Evolutionary conservation across 1,140 invertebrate species (phyloP), one percentile per base, ranked within the genome.

Genomic region (Leptestheria dahalacensis): DNA sequence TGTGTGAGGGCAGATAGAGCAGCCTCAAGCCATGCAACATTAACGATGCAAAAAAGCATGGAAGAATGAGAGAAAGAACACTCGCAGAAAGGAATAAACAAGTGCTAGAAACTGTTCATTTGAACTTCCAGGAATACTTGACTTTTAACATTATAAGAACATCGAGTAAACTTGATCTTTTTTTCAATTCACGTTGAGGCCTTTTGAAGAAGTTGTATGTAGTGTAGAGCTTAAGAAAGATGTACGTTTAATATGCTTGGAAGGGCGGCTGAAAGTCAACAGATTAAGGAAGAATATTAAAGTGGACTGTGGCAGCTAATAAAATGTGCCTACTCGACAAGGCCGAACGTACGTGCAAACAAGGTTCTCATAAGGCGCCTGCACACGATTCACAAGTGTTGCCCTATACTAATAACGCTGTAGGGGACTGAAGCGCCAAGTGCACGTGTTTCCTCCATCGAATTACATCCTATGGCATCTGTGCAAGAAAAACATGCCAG

Each of bases 371-470:
- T 41, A 41, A 41, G 15, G 33, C 33, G 6, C 6, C 15, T 41
- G n/a, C n/a, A n/a, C n/a, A n/a, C n/a, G n/a, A n/a, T n/a, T 41
- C 33, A 29, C 53, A 55, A 55, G 53, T 55, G 53, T 55, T 55
- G 53, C 21, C 25, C 53, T 28, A 15, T 41, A 41, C 33, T 41
- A 55, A 55, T 55, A 55, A 55, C 28, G 33, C 33, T 41, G 33
- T 41, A 55, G 53, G 9, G 52, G 53, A 33, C n/a, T 29, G 33
- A 29, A 55, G 33, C 53, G 53, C 53, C 53, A 55, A 55, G 53
- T 55, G 53, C 53, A 55, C 26, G 53, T 55, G 53, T 55, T 55
- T 49, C 48, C 64, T 72, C 65, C 46, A 68, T 28, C 33, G 33
- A 41, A 41, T 41, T 41, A 41, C 33, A 41, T 41, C 33, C 6